Percentiles rank a stretch among this genome's conserved stretches.
Evolutionary conservation across 2,113 vertebrate species (phyloP).

Genomic region (Azemiops feae): DNA sequence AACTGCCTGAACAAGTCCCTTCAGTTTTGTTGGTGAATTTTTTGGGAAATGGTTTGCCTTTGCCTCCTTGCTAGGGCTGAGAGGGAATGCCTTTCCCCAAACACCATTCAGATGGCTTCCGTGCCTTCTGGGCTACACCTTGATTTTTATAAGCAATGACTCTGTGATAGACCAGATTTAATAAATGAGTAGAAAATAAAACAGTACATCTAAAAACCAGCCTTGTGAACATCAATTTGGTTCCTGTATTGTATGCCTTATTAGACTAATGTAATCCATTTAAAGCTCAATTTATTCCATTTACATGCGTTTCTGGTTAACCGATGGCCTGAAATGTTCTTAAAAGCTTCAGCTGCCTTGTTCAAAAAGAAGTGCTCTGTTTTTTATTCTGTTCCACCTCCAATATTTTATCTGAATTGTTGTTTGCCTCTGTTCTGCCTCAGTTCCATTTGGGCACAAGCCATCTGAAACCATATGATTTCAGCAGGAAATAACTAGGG

Average conservation of each 20-base stretch:
- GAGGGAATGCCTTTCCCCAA: not conserved
- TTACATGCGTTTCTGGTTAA: not conserved
- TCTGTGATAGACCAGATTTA: not conserved
- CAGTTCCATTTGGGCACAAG: slow-evolving; percentile 2
- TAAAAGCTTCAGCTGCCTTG: not conserved
- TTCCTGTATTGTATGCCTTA: not conserved
- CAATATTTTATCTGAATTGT: slow-evolving; percentile 23
- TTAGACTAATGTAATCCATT: not conserved
- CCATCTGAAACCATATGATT: slow-evolving; percentile 6
- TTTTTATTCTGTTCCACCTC: not conserved
- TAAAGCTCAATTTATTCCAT: not conserved
- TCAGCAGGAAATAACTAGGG: not conserved
- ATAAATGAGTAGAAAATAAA: not conserved
- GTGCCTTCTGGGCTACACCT: not conserved
- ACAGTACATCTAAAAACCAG: not conserved
- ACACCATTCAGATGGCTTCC: not conserved
- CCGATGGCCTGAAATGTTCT: not conserved
- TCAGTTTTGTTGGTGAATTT: not conserved
- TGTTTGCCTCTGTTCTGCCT: slow-evolving; percentile 6
- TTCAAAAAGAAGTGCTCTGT: not conserved
- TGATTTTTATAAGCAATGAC: not conserved
- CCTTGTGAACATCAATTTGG: not conserved
- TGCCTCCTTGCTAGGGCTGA: not conserved
- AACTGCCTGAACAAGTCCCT: not conserved
- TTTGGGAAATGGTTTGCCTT: not conserved